Percentiles rank a stretch among this genome's conserved stretches.
These are phyloP conservation scores for Odontocerum albicorne DNA, from an alignment of 2,888 invertebrate genomes.

Conservation along the genomic window DNA sequence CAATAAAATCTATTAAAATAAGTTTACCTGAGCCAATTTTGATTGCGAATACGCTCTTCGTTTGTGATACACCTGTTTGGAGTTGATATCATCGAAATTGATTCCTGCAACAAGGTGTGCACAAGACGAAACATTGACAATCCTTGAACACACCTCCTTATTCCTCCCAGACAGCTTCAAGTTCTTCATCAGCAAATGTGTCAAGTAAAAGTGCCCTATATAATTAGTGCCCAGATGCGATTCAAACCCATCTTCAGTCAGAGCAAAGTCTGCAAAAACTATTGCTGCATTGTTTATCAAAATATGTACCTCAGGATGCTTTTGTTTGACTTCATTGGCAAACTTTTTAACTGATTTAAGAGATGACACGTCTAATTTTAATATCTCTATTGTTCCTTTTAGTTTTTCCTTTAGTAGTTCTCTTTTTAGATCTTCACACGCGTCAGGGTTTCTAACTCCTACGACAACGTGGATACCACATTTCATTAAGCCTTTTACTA, in stretches of 20 bases:
- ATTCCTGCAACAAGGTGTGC: slow-evolving; percentile 75
- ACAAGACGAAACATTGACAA: slow-evolving; percentile 86
- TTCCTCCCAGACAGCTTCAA: slow-evolving; percentile 64
- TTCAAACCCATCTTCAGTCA: slow-evolving; percentile 83
- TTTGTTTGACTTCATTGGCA: slow-evolving; percentile 64
- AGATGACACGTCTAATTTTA: slow-evolving; percentile 74
- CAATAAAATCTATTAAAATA: no score
- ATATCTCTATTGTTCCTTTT: slow-evolving; percentile 64
- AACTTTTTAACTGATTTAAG: slow-evolving; percentile 76
- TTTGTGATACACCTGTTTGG: slow-evolving; percentile 62
- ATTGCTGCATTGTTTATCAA: slow-evolving; percentile 89
- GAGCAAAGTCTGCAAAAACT: slow-evolving; percentile 79
- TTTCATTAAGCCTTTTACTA: slow-evolving; percentile 73
- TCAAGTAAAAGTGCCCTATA: slow-evolving; percentile 81
- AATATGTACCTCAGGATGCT: slow-evolving; percentile 67
- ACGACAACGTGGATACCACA: slow-evolving; percentile 72
- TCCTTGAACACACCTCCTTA: slow-evolving; percentile 61
- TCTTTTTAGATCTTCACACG: slow-evolving; percentile 49
- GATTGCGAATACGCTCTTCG: slow-evolving; percentile 79
- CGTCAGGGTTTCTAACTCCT: slow-evolving; percentile 73
- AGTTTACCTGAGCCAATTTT: slow-evolving; percentile 78
- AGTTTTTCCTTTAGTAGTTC: slow-evolving; percentile 53
- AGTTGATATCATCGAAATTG: slow-evolving; percentile 76
- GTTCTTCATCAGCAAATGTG: slow-evolving; percentile 76
- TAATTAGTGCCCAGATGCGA: slow-evolving; percentile 87